These are phyloP conservation scores for Melanotaenia duboulayi DNA, from an alignment of 2,113 vertebrate species.

Conservation along the genomic window DNA sequence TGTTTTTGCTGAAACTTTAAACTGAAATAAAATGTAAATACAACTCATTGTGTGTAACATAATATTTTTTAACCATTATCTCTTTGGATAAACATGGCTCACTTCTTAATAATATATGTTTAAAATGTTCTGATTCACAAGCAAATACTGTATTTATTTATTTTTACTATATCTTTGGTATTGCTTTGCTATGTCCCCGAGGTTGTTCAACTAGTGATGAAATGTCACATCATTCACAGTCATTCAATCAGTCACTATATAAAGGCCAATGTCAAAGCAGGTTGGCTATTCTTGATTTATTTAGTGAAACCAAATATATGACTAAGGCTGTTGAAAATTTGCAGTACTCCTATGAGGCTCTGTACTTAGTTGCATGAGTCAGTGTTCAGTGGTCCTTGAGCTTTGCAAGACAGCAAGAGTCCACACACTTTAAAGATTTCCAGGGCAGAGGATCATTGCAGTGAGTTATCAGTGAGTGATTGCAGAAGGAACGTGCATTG, in stretches of 20 bases:
- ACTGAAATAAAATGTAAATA: background rate
- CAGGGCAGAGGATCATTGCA: slow-evolving; percentile 3
- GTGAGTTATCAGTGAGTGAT: slow-evolving; percentile 45
- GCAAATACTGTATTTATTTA: background rate
- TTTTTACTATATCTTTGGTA: background rate
- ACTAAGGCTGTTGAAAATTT: background rate
- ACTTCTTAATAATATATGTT: background rate
- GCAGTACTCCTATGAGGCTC: slow-evolving; percentile 2
- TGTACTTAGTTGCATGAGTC: slow-evolving; percentile 5
- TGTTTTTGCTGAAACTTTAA: slow-evolving; percentile 2
- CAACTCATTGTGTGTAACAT: too few species aligned
- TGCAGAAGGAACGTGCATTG: slow-evolving; percentile 40
- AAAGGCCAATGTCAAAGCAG: background rate
- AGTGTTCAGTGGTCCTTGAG: slow-evolving; percentile 34
- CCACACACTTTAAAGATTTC: slow-evolving; percentile 27
- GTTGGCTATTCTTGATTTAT: background rate
- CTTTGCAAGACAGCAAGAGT: slow-evolving; percentile 12
- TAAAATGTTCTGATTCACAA: background rate
- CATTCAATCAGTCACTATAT: background rate
- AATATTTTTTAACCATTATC: too few species aligned
- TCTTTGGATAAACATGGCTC: too few species aligned
- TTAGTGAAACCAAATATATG: background rate
- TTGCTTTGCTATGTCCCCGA: slow-evolving; percentile 2
- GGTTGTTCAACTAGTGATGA: accelerated
- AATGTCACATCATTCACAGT: background rate